phyloP scores from a whole-genome alignment of 2,888 invertebrate species.

The Ichneumoninae sp. region DNA sequence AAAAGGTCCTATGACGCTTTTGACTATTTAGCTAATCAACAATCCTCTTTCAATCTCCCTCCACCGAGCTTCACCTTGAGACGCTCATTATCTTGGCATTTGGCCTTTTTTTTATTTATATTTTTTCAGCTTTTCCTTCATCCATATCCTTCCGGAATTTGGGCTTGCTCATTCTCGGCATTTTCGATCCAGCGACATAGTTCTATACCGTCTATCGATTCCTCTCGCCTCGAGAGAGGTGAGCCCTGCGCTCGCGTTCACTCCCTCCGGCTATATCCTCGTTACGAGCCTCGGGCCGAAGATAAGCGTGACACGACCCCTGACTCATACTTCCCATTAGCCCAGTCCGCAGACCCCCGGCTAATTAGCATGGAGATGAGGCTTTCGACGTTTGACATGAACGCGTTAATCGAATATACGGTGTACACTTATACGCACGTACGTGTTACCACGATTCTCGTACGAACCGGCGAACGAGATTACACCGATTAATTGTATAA shows the following conservation, averaged over 20 bases:
- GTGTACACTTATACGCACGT: constrained; percentile 60
- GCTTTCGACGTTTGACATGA: constrained; percentile 78
- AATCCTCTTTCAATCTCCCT: background rate
- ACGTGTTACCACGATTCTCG: constrained; percentile 48
- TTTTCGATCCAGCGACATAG: background rate
- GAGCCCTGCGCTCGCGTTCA: constrained; percentile 34
- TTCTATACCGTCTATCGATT: constrained; percentile 40
- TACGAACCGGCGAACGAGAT: constrained; percentile 64
- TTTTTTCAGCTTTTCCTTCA: background rate
- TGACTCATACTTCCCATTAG: constrained; percentile 80
- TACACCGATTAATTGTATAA: constrained; percentile 52
- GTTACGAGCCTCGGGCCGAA: constrained; percentile 61
- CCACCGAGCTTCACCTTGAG: background rate
- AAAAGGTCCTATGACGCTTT: background rate
- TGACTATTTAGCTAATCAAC: background rate
- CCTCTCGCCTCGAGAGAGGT: constrained; percentile 54
- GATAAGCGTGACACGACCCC: constrained; percentile 79
- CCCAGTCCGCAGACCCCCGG: constrained; percentile 61
- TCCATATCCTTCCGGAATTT: background rate
- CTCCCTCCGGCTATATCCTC: constrained; percentile 46
- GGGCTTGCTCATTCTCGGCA: background rate
- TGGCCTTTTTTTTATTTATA: background rate
- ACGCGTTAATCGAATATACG: constrained; percentile 75
- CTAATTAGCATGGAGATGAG: constrained; percentile 80
- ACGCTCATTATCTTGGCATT: background rate